These are phyloP conservation scores for Phyllopteryx taeniolatus DNA, from an alignment of 2,113 vertebrate genomes.

Conservation along the genomic window DNA sequence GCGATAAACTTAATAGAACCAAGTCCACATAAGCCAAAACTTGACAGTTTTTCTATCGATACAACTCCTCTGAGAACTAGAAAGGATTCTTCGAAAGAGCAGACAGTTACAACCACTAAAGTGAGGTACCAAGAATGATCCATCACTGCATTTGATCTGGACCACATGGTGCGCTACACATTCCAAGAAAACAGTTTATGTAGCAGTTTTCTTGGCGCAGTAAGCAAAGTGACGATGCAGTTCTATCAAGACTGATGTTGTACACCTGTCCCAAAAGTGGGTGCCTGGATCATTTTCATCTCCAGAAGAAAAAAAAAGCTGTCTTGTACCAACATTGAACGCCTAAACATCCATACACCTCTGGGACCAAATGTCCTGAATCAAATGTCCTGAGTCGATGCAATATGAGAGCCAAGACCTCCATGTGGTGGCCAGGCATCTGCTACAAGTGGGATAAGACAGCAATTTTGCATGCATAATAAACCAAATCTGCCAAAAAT, in stretches of 20 bases:
- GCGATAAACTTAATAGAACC: neutral
- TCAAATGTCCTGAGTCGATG: neutral
- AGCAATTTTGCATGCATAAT: neutral
- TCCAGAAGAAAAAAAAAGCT: neutral
- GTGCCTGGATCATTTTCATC: neutral
- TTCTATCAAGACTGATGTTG: neutral
- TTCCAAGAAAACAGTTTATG: neutral
- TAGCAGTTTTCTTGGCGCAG: neutral
- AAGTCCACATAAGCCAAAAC: neutral
- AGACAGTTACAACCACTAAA: neutral
- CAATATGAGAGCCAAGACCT: neutral
- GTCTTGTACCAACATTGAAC: neutral
- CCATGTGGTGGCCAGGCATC: conserved; percentile 7
- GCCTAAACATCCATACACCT: neutral
- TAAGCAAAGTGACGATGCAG: neutral
- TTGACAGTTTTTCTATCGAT: neutral
- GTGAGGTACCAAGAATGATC: neutral
- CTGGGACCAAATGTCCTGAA: neutral
- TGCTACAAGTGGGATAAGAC: neutral
- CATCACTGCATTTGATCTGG: neutral
- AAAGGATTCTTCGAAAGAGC: neutral
- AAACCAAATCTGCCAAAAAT: neutral
- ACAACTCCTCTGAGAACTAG: neutral
- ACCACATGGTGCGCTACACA: neutral
- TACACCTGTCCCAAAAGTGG: neutral